Evolutionary conservation across 2,797 vertebrate species (phyloP).

Genomic region (Threskiornis aethiopicus): DNA sequence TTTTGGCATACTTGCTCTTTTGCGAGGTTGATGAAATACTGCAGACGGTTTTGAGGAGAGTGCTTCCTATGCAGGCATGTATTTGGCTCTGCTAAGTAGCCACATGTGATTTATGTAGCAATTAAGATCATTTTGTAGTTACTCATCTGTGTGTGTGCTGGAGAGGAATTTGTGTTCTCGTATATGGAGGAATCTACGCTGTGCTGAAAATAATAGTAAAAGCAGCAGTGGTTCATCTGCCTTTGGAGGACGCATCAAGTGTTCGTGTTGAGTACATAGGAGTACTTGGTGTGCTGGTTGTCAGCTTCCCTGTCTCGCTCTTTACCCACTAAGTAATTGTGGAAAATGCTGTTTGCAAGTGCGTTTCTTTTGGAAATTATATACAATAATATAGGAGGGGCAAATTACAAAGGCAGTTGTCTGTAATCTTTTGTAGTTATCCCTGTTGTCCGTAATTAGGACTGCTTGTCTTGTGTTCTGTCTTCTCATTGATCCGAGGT

Average conservation of each 20-base stretch:
- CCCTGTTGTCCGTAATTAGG: background rate
- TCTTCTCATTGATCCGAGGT: background rate
- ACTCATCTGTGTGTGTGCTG: constrained; percentile 5
- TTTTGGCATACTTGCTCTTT: background rate
- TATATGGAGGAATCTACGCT: background rate
- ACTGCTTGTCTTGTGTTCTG: background rate
- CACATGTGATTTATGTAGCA: constrained; percentile 40
- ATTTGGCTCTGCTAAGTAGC: constrained; percentile 38
- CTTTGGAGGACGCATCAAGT: background rate
- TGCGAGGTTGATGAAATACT: background rate
- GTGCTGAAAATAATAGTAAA: background rate
- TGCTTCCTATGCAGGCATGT: background rate
- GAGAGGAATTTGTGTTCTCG: background rate
- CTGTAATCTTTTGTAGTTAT: background rate
- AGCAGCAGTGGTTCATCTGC: background rate
- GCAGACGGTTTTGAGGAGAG: constrained; percentile 6
- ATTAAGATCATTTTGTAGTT: constrained; percentile 41
- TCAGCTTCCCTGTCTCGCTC: background rate
- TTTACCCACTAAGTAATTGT: background rate
- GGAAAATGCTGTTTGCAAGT: background rate
- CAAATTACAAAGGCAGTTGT: background rate
- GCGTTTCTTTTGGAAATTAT: background rate
- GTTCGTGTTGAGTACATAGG: background rate
- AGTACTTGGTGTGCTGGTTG: background rate
- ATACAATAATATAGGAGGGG: background rate